Evolutionary conservation across 1,140 invertebrate genomes (phyloP), one percentile per base, ranked within the genome.

Genomic region (Rhagoletis zephyria): DNA sequence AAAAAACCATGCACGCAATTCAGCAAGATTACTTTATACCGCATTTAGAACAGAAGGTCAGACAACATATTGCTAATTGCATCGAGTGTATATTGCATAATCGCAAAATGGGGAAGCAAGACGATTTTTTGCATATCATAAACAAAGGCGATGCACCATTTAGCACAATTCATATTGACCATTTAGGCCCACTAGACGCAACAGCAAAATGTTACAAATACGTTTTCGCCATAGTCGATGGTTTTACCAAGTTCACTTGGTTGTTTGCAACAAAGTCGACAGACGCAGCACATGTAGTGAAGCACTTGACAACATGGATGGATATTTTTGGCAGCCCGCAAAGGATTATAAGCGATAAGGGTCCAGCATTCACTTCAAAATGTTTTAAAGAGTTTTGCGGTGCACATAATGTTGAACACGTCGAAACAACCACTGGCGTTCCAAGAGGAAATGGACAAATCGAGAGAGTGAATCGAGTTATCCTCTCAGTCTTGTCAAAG

Each of bases 241-340:
- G n/a, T n/a, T n/a, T n/a, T n/a, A n/a, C n/a, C n/a, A 93, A 88
- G 91, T 94, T 93, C 89, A 88, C 89, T 1, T 93, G 91, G 90
- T n/a, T 94, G 40, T 93, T 91, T 87, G 88, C 92, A 5, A 87
- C 87, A 16, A 87, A 87, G 56, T 56, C 87, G 48, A 59, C 63
- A 16, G n/a, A n/a, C n/a, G n/a, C n/a, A n/a, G n/a, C n/a, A n/a
- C n/a, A n/a, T n/a, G n/a, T n/a, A n/a, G n/a, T n/a, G n/a, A n/a
- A n/a, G n/a, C n/a, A n/a, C n/a, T n/a, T n/a, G n/a, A n/a, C n/a
- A n/a, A n/a, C n/a, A n/a, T n/a, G n/a, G n/a, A n/a, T n/a, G n/a
- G n/a, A n/a, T n/a, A n/a, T n/a, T n/a, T n/a, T n/a, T n/a, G 92
- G 93, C 4, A 89, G 89, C 51, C 92, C 92, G 14, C 9, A 56